Base-by-base conservation (phyloP, 2,888 invertebrate species). In the Dilophus febrilis region DNA sequence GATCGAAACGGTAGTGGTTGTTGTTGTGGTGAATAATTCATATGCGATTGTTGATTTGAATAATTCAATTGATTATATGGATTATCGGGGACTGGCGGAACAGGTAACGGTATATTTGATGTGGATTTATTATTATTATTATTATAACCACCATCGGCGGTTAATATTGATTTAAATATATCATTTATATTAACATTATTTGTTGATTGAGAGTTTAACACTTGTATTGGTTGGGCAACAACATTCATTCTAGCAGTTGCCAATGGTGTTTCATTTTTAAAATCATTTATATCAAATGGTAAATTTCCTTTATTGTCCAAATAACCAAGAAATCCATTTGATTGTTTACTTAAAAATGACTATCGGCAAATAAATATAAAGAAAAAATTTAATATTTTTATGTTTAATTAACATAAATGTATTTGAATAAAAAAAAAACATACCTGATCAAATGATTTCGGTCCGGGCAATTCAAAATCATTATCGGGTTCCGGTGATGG, bases 401-500 rank as follows among this genome's bases (percentile, higher is more conserved):
- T 22, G 8, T 22, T 22, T 22, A 22, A 8, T 22, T 22, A 22
- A 6, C 8, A 4, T 8, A 22, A 8, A 22, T 22, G 22, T 22
- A 22, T 22, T 22, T 22, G 22, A 22, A 22, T 22, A 22, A 22
- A 22, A 22, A 6, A 22, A 13, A n/a, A 8, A 22, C 26, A 26
- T 36, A 37, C 37, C 12, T 37, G 29, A 37, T 37, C 29, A 17
- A 37, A 37, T 51, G 28, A 50, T 6, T 58, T 55, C 3, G 73
- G 70, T 33, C 65, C 70, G 1, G 84, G 84, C 41, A 85, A 62
- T 31, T 83, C 82, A 40, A 85, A 64, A 53, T 86, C 86, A 42
- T 82, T 78, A 51, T 84, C 85, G 27, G 86, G 85, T 51, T 77
- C 78, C 7, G 85, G 85, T 2, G 84, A 84, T 0, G 79, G 79